Evolutionary conservation across 2,888 invertebrate species (phyloP), one percentile per base, ranked within the genome.

Genomic region (Drosophila siamana): DNA sequence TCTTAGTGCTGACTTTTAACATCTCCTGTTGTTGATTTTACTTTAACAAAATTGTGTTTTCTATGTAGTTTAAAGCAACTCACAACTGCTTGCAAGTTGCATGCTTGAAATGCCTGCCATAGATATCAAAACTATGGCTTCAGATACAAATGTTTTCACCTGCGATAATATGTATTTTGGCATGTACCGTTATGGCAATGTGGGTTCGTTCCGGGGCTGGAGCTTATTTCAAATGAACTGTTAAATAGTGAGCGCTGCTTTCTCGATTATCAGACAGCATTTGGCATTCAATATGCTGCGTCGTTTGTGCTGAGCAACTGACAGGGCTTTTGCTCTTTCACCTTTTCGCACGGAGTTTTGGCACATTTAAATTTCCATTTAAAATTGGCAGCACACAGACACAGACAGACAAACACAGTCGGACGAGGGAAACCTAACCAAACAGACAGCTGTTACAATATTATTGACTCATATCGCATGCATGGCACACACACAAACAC

Each of bases 381-480:
- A 68, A 78, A 76, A 76, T 65, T 80, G 78, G 62, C 74, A 79
- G 62, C 68, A 24, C 50, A 61, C 54, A 46, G 24, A 30, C 47
- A 30, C 38, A 9, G 13, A 15, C 8, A 6, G n/a, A 30, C 47
- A 44, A 51, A 56, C 41, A 36, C 26, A 57, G 51, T 40, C 8
- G 30, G 30, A 9, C 44, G 48, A 43, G 70, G 47, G 28, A 46
- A 64, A 64, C 54, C 74, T 66, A 67, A 66, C 65, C 70, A 66
- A 79, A 85, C 65, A 70, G 79, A 80, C 83, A 85, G 85, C 83
- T 84, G 83, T 74, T 84, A 83, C 83, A 84, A 82, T 85, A 85
- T 85, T 85, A 85, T 85, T 84, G 85, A 85, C 83, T 84, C 85
- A 85, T 84, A 84, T 82, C 74, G 83, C 77, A 85, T 76, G 78